Conservation (phyloP, 2,113 vertebrate genomes). For the Salvator merianae region DNA sequence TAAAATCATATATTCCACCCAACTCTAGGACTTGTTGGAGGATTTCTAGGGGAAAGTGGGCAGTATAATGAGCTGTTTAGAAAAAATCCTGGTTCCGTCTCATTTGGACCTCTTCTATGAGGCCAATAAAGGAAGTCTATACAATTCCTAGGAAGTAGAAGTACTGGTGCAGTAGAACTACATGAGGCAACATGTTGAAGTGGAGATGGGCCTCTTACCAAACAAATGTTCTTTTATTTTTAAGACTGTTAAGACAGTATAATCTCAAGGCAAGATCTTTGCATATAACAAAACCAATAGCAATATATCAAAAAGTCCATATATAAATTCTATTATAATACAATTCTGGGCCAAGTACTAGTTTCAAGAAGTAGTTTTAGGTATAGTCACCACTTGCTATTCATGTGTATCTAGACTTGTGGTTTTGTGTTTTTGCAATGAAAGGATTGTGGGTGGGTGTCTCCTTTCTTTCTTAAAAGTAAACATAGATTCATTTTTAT, state of each 20-base stretch:
- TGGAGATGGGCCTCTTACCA: neutral
- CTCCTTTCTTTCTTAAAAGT: too few relatives aligned
- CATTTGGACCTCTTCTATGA: neutral
- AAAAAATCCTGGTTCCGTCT: too few relatives aligned
- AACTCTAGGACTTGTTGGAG: too few relatives aligned
- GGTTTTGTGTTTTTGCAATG: too few relatives aligned
- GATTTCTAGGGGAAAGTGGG: too few relatives aligned
- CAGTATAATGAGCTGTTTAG: too few relatives aligned
- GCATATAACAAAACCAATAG: neutral
- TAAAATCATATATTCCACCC: constrained; percentile 48
- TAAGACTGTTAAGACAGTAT: neutral
- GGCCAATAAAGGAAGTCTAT: neutral
- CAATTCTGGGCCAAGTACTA: neutral
- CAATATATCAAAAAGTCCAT: neutral
- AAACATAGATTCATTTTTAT: too few relatives aligned
- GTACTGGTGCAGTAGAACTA: neutral
- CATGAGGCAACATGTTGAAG: neutral
- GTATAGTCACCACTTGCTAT: too few relatives aligned
- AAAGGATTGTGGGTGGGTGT: too few relatives aligned
- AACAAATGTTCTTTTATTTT: neutral
- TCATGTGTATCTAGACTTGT: too few relatives aligned
- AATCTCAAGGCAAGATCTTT: constrained; percentile 7
- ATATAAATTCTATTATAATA: neutral
- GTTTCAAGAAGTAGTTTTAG: neutral
- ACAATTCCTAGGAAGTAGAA: neutral